phyloP scores from a whole-genome alignment of 1,140 invertebrate species.

The Drosophila sechellia region DNA sequence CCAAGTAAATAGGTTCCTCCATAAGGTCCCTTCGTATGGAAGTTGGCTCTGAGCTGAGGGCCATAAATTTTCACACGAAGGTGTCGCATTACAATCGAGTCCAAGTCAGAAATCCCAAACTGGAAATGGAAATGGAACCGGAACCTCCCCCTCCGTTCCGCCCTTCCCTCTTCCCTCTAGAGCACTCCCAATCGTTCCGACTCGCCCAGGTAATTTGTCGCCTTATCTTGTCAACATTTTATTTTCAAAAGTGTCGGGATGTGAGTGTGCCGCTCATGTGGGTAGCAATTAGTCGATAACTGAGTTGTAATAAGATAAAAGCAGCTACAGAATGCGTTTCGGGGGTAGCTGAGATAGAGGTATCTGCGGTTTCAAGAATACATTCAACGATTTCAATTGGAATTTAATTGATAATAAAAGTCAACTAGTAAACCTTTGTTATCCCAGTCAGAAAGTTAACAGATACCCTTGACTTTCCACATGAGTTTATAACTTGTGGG shows the following conservation, averaged over 20 bases:
- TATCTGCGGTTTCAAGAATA: background rate
- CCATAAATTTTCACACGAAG: slow-evolving; percentile 80
- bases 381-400: too few relatives aligned
- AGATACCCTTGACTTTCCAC: too few relatives aligned
- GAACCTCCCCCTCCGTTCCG: slow-evolving; percentile 25
- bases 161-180: background rate
- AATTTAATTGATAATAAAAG: too few relatives aligned
- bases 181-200: slow-evolving; percentile 4
- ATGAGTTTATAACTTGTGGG: too few relatives aligned
- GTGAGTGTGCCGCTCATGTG: slow-evolving; percentile 40
- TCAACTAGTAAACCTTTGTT: background rate
- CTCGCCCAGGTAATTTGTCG: slow-evolving; percentile 69
- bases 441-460: too few relatives aligned
- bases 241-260: slow-evolving; percentile 22
- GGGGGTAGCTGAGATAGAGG: background rate
- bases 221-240: slow-evolving; percentile 77
- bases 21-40: slow-evolving; percentile 22
- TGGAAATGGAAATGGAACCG: slow-evolving; percentile 41
- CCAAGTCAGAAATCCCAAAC: slow-evolving; percentile 13
- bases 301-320: slow-evolving; percentile 44
- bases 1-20: slow-evolving; percentile 43
- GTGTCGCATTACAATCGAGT: slow-evolving; percentile 74
- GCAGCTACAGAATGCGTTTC: background rate
- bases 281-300: slow-evolving; percentile 57
- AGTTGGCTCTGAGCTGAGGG: slow-evolving; percentile 20